A percentile compares a stretch with the other conserved stretches of the same genome.
Conservation (phyloP, 2,888 invertebrate genomes). For the Malthinus seriepunctatus region DNA sequence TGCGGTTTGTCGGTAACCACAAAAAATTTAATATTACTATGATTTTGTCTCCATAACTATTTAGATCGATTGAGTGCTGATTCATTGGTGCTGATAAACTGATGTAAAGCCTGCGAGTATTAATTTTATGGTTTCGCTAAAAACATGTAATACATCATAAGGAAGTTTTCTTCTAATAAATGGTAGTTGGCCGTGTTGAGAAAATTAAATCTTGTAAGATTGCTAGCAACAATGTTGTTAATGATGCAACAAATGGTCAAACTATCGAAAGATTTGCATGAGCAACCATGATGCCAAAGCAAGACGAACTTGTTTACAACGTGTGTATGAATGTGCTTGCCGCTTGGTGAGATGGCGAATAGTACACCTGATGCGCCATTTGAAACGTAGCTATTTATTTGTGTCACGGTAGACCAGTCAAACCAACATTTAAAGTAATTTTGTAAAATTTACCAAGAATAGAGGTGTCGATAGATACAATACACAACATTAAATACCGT, state of each 20-base stretch:
- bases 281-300: constrained; percentile 7
- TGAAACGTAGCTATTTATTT: constrained; percentile 20
- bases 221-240: constrained; percentile 3
- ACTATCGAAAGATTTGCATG: constrained; percentile 4
- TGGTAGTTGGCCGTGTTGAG: no score
- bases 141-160: no score
- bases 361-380: constrained; percentile 27
- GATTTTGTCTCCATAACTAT: no score
- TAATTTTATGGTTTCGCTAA: no score
- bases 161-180: no score
- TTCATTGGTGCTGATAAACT: no score
- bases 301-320: constrained; percentile 12
- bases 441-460: no score
- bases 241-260: constrained; percentile 15
- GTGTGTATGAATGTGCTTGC: constrained; percentile 15
- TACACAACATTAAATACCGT: constrained; percentile 8
- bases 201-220: background rate
- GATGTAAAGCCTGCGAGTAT: no score
- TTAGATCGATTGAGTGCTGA: no score
- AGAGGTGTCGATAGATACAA: constrained; percentile 6
- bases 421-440: background rate
- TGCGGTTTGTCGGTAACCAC: no score
- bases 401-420: constrained; percentile 32
- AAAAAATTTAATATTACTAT: no score
- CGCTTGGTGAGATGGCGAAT: constrained; percentile 17